These are phyloP conservation scores for Enhydra lutris DNA, from an alignment of 2,113 vertebrate species.

Conservation along the genomic window DNA sequence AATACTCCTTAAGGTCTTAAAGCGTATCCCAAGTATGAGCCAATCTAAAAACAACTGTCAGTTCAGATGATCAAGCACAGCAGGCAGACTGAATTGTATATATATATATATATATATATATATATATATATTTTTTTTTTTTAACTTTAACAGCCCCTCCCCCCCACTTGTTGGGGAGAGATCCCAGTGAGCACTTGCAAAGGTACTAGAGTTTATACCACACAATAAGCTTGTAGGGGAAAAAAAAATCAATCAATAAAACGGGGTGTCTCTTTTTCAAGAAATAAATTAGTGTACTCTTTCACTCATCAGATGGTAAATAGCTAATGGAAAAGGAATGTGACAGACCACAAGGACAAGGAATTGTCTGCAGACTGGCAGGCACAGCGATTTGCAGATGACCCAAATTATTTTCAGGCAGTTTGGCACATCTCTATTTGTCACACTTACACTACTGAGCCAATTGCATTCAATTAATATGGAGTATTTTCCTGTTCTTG, in stretches of 20 bases:
- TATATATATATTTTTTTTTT: background rate
- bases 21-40: slow-evolving; percentile 25
- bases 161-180: background rate
- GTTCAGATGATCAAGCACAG: slow-evolving; percentile 65
- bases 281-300: slow-evolving; percentile 50
- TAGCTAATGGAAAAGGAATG: slow-evolving; percentile 78
- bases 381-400: slow-evolving; percentile 77
- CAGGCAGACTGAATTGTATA: background rate
- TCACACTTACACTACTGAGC: slow-evolving; percentile 75
- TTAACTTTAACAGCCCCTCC: background rate
- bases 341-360: slow-evolving; percentile 78
- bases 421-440: slow-evolving; percentile 82
- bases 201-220: slow-evolving; percentile 23
- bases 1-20: slow-evolving; percentile 69
- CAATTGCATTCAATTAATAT: slow-evolving; percentile 80
- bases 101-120: too few relatives aligned
- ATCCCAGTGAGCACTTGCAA: slow-evolving; percentile 34
- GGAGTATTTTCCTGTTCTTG: slow-evolving; percentile 58
- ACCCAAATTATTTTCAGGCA: slow-evolving; percentile 80
- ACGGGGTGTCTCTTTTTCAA: slow-evolving; percentile 29
- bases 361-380: slow-evolving; percentile 81
- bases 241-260: background rate
- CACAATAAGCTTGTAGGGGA: background rate
- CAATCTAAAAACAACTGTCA: slow-evolving; percentile 60
- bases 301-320: slow-evolving; percentile 80